phyloP scores from a whole-genome alignment of 2,888 invertebrate genomes.

The Troglohyphantes excavatus region DNA sequence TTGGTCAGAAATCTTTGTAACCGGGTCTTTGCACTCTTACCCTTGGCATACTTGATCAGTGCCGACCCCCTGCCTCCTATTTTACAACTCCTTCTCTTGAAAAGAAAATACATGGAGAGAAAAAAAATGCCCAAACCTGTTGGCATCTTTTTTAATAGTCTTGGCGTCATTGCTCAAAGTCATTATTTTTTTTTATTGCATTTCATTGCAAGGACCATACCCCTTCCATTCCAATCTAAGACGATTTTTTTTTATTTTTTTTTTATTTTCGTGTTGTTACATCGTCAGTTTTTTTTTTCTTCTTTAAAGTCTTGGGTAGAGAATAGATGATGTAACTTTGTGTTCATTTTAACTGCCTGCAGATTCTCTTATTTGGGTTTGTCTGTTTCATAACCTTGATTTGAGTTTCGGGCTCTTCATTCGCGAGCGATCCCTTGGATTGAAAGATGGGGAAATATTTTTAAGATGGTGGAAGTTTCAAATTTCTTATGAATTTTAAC shows the following conservation, averaged over 20 bases:
- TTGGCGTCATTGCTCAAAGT: slow-evolving; percentile 70
- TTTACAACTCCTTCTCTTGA: slow-evolving; percentile 2
- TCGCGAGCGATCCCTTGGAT: too few relatives aligned
- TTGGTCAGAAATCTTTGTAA: slow-evolving; percentile 59
- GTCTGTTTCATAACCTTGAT: too few relatives aligned
- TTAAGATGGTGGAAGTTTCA: too few relatives aligned
- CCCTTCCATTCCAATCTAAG: background rate
- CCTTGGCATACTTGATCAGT: slow-evolving; percentile 74
- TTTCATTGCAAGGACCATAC: background rate
- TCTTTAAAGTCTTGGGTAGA: background rate
- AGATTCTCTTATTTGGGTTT: background rate
- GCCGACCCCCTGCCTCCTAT: slow-evolving; percentile 67
- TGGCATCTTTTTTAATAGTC: slow-evolving; percentile 67
- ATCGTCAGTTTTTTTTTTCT: too few relatives aligned
- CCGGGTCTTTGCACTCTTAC: slow-evolving; percentile 78
- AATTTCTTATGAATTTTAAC: too few relatives aligned
- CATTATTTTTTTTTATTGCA: slow-evolving; percentile 39
- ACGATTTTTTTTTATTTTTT: background rate
- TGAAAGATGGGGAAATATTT: too few relatives aligned
- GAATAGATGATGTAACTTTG: background rate
- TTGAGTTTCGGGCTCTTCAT: too few relatives aligned
- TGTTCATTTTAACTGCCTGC: background rate
- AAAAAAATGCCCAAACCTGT: slow-evolving; percentile 51
- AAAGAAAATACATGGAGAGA: slow-evolving; percentile 8
- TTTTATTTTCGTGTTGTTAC: background rate